Percentiles rank a stretch among this genome's conserved stretches.
These are phyloP conservation scores for Esox lucius DNA, from an alignment of 2,797 vertebrate species.

Conservation along the genomic window DNA sequence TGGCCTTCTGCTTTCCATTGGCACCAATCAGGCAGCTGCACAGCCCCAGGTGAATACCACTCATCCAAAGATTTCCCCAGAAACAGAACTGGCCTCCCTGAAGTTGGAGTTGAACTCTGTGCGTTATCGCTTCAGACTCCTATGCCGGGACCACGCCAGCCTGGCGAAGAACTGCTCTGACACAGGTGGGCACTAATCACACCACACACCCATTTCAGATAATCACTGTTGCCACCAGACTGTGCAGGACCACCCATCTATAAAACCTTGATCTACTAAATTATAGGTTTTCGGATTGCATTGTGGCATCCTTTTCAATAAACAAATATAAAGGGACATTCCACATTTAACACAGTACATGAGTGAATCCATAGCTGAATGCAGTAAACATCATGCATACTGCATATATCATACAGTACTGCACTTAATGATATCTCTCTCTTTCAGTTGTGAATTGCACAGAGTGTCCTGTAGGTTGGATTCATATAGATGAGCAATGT, in stretches of 20 bases:
- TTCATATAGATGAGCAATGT: constrained; percentile 45
- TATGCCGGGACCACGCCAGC: not conserved
- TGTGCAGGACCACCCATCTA: not conserved
- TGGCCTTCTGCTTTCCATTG: not conserved
- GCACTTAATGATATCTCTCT: not conserved
- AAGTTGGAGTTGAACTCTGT: not conserved
- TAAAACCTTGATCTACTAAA: not conserved
- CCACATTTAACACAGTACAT: not conserved
- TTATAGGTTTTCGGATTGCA: not conserved
- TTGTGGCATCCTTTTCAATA: not conserved
- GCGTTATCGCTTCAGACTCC: not conserved
- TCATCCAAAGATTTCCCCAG: not conserved
- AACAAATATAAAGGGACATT: not conserved
- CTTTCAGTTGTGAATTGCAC: constrained; percentile 45
- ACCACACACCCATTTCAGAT: not conserved
- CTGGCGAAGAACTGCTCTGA: not conserved
- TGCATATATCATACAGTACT: not conserved
- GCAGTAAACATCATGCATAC: not conserved
- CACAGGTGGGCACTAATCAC: not conserved
- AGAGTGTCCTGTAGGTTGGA: constrained; percentile 56
- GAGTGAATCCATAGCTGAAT: not conserved
- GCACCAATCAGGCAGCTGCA: constrained; percentile 4
- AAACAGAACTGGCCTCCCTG: not conserved
- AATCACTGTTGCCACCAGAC: not conserved
- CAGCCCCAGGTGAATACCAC: not conserved